A percentile compares a stretch with the other conserved stretches of the same genome.
phyloP scores from a whole-genome alignment of 2,797 vertebrate genomes.

The Scolopax rusticola region DNA sequence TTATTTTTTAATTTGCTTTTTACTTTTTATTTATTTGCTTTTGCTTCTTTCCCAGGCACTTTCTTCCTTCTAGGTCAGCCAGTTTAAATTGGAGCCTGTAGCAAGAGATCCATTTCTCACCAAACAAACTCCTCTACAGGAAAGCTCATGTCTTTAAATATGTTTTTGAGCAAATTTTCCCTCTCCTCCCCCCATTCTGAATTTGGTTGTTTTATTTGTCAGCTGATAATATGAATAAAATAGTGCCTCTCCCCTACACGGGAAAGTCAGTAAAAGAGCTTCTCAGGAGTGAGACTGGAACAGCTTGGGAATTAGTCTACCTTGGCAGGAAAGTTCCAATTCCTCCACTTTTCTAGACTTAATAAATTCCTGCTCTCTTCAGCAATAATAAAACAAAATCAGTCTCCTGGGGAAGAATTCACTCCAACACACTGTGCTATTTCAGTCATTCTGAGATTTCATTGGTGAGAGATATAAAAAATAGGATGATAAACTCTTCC shows the following conservation, averaged over 20 bases:
- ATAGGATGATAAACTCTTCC: slow-evolving; percentile 3
- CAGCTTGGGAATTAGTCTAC: slow-evolving; percentile 47
- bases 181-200: slow-evolving; percentile 9
- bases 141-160: slow-evolving; percentile 58
- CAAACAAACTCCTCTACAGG: slow-evolving; percentile 58
- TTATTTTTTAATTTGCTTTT: slow-evolving; percentile 47
- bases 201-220: slow-evolving; percentile 50
- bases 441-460: slow-evolving; percentile 44
- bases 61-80: slow-evolving; percentile 50
- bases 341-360: slow-evolving; percentile 45
- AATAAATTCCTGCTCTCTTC: slow-evolving; percentile 55
- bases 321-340: slow-evolving; percentile 63
- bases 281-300: slow-evolving; percentile 45
- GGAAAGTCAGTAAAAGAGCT: slow-evolving; percentile 56
- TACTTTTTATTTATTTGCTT: slow-evolving; percentile 58
- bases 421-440: slow-evolving; percentile 37
- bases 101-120: slow-evolving; percentile 58
- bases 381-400: slow-evolving; percentile 53
- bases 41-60: slow-evolving; percentile 58
- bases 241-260: not conserved
- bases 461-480: slow-evolving; percentile 46
- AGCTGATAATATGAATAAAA: slow-evolving; percentile 39
- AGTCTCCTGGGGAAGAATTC: slow-evolving; percentile 44
- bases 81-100: slow-evolving; percentile 49
- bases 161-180: not conserved